A percentile compares a stretch with the other conserved stretches of the same genome.
These are phyloP conservation scores for Hemicordylus capensis DNA, from an alignment of 2,113 vertebrate genomes.

Conservation along the genomic window DNA sequence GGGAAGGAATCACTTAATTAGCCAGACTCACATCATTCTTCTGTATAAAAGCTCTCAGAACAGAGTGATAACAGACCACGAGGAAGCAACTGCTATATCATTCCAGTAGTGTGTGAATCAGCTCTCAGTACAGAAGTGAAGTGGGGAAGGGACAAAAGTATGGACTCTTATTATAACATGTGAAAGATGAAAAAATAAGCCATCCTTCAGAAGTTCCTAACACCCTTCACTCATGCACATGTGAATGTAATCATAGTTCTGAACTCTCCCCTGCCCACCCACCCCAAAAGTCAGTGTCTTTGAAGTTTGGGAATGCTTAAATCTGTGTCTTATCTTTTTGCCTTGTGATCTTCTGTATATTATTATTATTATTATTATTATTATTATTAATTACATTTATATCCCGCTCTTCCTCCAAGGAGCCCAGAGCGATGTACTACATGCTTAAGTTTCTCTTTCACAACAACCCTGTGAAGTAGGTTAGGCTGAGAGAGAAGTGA, in stretches of 20 bases:
- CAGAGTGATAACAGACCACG: too few relatives aligned
- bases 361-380: too few relatives aligned
- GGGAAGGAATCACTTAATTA: background rate
- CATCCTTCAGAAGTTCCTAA: background rate
- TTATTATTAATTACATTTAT: too few relatives aligned
- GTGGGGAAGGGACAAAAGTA: background rate
- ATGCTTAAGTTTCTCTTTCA: too few relatives aligned
- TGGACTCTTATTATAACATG: background rate
- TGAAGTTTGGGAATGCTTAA: background rate
- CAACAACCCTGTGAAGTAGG: too few relatives aligned
- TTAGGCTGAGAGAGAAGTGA: too few relatives aligned
- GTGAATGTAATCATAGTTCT: background rate
- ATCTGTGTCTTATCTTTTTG: fast-evolving
- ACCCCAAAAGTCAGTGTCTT: background rate
- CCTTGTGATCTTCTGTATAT: fast-evolving
- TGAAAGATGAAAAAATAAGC: too few relatives aligned
- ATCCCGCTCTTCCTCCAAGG: too few relatives aligned
- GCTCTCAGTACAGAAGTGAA: background rate
- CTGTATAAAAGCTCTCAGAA: background rate
- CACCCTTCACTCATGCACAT: background rate
- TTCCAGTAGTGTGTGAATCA: background rate
- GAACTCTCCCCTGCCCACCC: too few relatives aligned
- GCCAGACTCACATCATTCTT: background rate
- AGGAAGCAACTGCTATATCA: background rate
- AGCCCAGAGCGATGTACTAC: too few relatives aligned